Conservation (phyloP, 1,140 invertebrate species). For the Pachypeltis micranthus region DNA sequence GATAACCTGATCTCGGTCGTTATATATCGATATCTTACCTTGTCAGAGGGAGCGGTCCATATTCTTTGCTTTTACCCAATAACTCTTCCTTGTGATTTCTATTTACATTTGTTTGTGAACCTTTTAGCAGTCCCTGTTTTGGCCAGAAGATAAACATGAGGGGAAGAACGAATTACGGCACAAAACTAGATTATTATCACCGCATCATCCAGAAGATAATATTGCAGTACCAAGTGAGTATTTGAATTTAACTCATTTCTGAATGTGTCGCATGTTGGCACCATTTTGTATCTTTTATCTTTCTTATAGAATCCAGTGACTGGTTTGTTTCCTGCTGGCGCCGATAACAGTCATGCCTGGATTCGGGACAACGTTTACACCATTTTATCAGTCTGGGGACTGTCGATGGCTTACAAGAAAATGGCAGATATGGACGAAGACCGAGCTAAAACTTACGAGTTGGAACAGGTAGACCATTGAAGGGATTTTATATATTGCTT, state of each 20-base stretch:
- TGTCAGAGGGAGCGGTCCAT: no score
- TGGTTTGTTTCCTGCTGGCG: conserved; percentile 77
- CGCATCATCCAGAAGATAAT: conserved; percentile 83
- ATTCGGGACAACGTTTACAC: conserved; percentile 97
- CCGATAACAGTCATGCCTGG: conserved; percentile 88
- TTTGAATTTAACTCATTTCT: conserved; percentile 6
- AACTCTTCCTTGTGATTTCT: no score
- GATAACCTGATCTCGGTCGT: no score
- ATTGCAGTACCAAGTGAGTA: conserved; percentile 63
- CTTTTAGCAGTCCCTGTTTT: no score
- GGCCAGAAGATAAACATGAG: no score
- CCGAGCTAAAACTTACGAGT: conserved; percentile 91
- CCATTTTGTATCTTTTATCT: conserved; percentile 1
- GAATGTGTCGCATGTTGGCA: not conserved
- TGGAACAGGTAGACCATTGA: conserved; percentile 60
- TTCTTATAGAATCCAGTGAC: conserved; percentile 75
- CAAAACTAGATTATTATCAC: conserved; percentile 89
- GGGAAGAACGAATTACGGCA: conserved; percentile 86
- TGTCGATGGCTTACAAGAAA: conserved; percentile 97
- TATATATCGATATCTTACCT: no score
- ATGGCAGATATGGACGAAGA: conserved; percentile 97
- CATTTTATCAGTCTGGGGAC: conserved; percentile 91
- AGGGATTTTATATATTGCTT: no score
- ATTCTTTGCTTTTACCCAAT: no score
- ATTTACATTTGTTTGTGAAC: no score